Evolutionary conservation across 2,888 invertebrate species (phyloP), one percentile per base, ranked within the genome.

Genomic region (Ecliptopera silaceata): DNA sequence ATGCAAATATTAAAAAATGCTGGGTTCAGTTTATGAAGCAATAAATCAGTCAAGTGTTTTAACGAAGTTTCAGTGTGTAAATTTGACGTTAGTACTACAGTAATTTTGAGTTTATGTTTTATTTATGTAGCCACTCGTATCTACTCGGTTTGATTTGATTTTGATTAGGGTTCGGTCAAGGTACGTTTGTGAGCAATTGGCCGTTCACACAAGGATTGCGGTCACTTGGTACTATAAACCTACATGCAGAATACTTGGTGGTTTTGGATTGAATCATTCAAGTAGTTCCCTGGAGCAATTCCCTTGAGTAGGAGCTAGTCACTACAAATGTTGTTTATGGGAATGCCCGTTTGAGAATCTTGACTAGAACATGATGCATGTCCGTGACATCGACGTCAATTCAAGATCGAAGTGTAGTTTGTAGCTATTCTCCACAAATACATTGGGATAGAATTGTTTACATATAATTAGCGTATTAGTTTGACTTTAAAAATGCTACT

Each of bases 1-100:
- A 50, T 46, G 42, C 49, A 42, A 54, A 59, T 46, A 58, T 50
- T 50, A 45, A 49, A 53, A 54, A 36, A 54, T 26, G 39, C 50
- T 31, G 22, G 46, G 42, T 53, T 61, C 59, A 60, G 59, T 66
- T 60, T 53, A 39, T 31, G 49, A 39, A 48, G 50, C 51, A 66
- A 64, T 64, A 60, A 65, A 64, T 65, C 63, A 61, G 29, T n/a
- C 47, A 48, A 44, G 61, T 59, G 57, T 53, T 64, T 64, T 60
- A 66, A 64, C 59, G 50, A 59, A 55, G 54, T 59, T 59, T 31
- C 42, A 49, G 54, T 53, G 49, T 59, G 53, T 64, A 20, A 64
- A 64, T 55, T 49, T 57, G 57, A 47, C 58, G 56, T 47, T 55
- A 49, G 52, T 41, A 49, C 56, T 41, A 49, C 56, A 47, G 43